Conservation (phyloP, 1,140 invertebrate species). For the Tribolium madens region DNA sequence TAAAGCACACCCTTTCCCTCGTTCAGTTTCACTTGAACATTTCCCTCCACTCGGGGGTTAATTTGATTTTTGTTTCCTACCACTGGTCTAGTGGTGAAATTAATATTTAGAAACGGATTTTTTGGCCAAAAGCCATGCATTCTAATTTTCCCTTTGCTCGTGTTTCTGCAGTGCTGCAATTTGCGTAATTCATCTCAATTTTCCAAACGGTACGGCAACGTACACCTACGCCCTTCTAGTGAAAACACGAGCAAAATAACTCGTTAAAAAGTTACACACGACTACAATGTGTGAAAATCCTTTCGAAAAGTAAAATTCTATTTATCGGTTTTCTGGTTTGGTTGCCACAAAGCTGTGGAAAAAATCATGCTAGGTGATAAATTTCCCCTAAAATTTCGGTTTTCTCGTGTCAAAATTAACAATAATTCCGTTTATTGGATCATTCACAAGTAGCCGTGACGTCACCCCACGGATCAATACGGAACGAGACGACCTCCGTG, state of each 20-base stretch:
- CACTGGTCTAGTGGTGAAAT: not conserved
- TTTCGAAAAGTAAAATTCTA: too few relatives aligned
- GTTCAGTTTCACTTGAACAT: not conserved
- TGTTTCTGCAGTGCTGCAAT: not conserved
- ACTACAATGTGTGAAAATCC: not conserved
- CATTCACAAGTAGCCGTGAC: constrained; percentile 63
- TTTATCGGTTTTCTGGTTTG: too few relatives aligned
- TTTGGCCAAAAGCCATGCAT: not conserved
- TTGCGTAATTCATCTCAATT: not conserved
- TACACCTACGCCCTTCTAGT: not conserved
- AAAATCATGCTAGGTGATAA: too few relatives aligned
- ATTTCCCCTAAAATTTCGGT: not conserved
- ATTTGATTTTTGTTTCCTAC: not conserved
- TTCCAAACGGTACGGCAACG: not conserved
- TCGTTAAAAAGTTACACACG: constrained; percentile 20
- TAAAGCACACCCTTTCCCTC: constrained; percentile 7
- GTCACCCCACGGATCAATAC: constrained; percentile 63
- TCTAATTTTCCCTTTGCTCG: not conserved
- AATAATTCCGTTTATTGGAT: constrained; percentile 59
- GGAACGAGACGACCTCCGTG: constrained; percentile 47
- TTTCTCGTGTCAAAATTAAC: constrained; percentile 50
- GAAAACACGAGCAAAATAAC: constrained; percentile 4
- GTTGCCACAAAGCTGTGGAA: too few relatives aligned
- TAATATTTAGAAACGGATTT: not conserved
- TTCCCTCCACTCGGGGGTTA: not conserved